Evolutionary conservation across 2,888 invertebrate genomes (phyloP).

Genomic region (Cantharis rustica): DNA sequence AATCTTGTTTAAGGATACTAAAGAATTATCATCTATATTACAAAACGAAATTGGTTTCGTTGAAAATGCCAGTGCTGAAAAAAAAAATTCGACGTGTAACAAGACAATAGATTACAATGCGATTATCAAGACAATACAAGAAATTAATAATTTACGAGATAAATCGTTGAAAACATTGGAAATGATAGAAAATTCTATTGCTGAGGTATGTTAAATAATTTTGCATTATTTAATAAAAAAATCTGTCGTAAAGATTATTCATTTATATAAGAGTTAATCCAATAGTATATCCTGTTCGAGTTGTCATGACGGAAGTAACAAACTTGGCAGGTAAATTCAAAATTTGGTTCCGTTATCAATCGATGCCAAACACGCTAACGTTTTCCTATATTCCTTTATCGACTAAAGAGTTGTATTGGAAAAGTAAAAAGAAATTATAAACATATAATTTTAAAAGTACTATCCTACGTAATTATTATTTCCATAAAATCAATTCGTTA

Average conservation of each 20-base stretch:
- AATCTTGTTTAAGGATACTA: background rate
- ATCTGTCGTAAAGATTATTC: background rate
- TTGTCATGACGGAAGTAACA: background rate
- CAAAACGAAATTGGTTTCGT: background rate
- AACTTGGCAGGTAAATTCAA: background rate
- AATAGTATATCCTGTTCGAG: background rate
- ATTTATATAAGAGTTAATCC: background rate
- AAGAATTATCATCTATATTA: background rate
- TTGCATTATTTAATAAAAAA: background rate
- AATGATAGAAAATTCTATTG: slow-evolving; percentile 19
- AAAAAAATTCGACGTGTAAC: background rate
- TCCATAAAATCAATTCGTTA: background rate
- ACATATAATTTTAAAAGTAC: background rate
- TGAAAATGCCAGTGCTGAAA: background rate
- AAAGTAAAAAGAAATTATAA: background rate
- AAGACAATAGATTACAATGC: background rate
- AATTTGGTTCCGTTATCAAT: background rate
- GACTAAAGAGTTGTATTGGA: background rate
- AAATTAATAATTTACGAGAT: slow-evolving; percentile 11
- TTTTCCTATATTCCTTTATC: background rate
- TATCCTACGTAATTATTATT: background rate
- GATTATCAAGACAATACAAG: slow-evolving; percentile 8
- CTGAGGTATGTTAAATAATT: slow-evolving; percentile 19
- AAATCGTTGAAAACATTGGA: slow-evolving; percentile 13
- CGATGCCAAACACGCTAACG: background rate